Base-by-base conservation (phyloP, 2,113 vertebrate genomes). In the Albula goreensis region DNA sequence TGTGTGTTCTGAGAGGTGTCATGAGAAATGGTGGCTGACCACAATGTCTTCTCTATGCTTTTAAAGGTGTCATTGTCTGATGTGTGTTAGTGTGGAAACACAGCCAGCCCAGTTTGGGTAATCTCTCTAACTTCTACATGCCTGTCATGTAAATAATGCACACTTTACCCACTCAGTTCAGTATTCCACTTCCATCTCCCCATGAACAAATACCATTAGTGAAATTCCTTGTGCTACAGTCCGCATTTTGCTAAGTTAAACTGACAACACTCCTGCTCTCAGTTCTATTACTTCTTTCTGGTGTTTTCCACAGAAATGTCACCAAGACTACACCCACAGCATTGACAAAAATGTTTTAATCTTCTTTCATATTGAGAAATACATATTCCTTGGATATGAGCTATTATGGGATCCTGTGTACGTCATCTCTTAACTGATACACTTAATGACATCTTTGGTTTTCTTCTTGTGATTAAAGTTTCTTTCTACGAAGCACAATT, bases 381-480 rank as follows among this genome's bases (percentile, higher is more conserved):
- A 74, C 70, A 74, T 31, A 9, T 31, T 74, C 70, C 70, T 74
- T 31, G 70, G 70, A 22, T 74, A 31, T 2, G 8, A 7, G 22
- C 10, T 81, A 2, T 81, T 49, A 50, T 2, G 51, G 79, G 11
- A 81, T 49, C 3, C 17, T 50, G 48, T 81, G 80, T 52, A 50
- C 22, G 9, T 5, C 4, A 52, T 81, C 50, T 25, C 31, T 74
- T n/a, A 31, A 74, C 70, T 74, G 70, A 74, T n/a, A 74, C 2
- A n/a, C 10, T 31, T 31, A 25, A 31, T 74, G 70, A n/a, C 60
- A 66, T 74, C 22, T 74, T n/a, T 74, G 70, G 5, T 74, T 22
- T 9, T 53, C 5, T 50, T 57, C 4, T 84, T 88, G 86, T 88
- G 89, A 90, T 92, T 89, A 91, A 91, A 90, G 88, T 87, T 87